phyloP scores from a whole-genome alignment of 2,888 invertebrate genomes.

The Melieria omissa region DNA sequence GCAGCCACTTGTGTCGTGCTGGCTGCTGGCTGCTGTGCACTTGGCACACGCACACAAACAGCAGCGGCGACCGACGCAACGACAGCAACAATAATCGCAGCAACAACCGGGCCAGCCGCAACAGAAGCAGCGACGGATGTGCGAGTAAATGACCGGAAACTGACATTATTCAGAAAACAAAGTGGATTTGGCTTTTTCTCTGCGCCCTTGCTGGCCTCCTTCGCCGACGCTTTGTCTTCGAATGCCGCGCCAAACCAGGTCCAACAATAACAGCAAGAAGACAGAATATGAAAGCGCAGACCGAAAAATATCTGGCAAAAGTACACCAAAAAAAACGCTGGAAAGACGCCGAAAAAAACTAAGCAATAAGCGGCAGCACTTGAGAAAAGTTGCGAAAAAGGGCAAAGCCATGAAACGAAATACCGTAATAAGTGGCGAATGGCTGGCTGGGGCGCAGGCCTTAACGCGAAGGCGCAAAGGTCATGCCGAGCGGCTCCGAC shows the following conservation, averaged over 20 bases:
- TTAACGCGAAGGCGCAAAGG: too few species aligned
- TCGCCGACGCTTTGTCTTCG: too few species aligned
- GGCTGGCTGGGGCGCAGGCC: neutral
- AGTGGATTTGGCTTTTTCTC: constrained; percentile 15
- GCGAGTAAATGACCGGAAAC: constrained; percentile 63
- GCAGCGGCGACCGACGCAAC: constrained; percentile 31
- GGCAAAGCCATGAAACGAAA: neutral
- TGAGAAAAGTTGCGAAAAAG: neutral
- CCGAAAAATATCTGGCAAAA: neutral
- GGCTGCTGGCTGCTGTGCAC: neutral
- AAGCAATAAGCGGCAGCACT: neutral
- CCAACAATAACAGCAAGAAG: neutral
- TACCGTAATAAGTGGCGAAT: neutral
- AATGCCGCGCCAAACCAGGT: too few species aligned
- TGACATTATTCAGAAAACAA: constrained; percentile 41
- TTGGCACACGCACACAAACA: neutral
- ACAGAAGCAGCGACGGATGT: constrained; percentile 41
- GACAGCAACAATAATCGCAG: constrained; percentile 21
- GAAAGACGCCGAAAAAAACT: neutral
- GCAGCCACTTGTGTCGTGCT: neutral
- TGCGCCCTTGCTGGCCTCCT: neutral
- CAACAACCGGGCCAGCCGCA: constrained; percentile 7
- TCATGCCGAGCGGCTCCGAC: too few species aligned
- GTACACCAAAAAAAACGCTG: too few species aligned
- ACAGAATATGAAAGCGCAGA: neutral